Base-by-base conservation (phyloP, 2,888 invertebrate genomes). In the Tetrapedia diversipes region DNA sequence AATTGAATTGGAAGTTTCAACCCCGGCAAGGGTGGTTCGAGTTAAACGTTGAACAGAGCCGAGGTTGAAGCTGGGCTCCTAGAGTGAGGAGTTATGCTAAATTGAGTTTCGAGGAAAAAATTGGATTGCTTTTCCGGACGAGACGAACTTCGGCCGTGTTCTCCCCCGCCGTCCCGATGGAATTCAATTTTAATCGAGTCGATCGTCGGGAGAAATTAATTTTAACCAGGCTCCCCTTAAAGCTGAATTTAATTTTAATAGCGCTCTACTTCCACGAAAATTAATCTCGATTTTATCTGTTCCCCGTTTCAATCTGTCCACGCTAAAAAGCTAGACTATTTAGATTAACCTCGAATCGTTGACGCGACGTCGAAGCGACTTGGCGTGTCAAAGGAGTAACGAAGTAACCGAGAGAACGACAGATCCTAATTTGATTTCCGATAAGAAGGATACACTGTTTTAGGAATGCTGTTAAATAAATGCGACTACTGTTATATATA, bases 161-260 rank as follows among this genome's bases (percentile, higher is more conserved):
- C 41, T 29, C 27, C 27, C 49, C 43, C n/a, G n/a, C n/a, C n/a
- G n/a, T n/a, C n/a, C 43, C 65, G 54, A 65, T 54, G 32, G n/a
- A 65, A 65, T 65, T 65, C 43, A 4, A 65, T 54, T 54, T 65
- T 65, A 65, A 65, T 65, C 65, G 43, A 56, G 41, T 53, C 29
- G 29, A 11, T 56, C 43, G 32, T 19, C n/a, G 10, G 11, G 16
- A 22, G 39, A n/a, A 53, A 64, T 64, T 53, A 64, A 64, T 41
- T 53, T 41, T 29, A 29, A 64, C 22, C 41, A 6, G 53, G 51
- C 41, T 41, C 16, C n/a, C 10, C 11, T 22, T 4, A 14, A 32
- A 64, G 19, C 16, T 19, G 47, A 64, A 53, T 64, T 64, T 32
- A 22, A 41, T 41, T 53, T 19, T 53, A 47, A 47, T 22, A 53